Evolutionary conservation across 2,797 vertebrate genomes (phyloP).

Genomic region (Myotis findleyi): DNA sequence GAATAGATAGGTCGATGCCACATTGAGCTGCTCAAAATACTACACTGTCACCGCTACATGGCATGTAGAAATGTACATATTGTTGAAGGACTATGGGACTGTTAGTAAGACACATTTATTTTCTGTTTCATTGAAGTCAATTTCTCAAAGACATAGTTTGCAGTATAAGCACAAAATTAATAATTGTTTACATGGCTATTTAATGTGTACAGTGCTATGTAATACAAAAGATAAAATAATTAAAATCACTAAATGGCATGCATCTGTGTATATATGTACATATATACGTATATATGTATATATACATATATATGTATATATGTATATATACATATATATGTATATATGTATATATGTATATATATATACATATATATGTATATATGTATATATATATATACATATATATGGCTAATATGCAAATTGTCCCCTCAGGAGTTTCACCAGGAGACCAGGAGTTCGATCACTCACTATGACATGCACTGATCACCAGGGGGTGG

Average conservation of each 20-base stretch:
- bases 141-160: background rate
- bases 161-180: background rate
- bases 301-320: too few species aligned
- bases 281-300: too few species aligned
- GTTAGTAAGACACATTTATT: background rate
- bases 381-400: background rate
- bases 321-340: background rate
- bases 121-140: background rate
- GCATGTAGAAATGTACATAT: background rate
- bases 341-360: too few species aligned
- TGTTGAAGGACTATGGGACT: background rate
- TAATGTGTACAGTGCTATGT: background rate
- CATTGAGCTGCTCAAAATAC: background rate
- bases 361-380: too few species aligned
- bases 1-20: background rate
- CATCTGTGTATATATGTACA: background rate
- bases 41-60: background rate
- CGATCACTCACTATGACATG: too few species aligned
- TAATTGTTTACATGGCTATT: background rate
- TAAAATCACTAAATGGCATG: background rate
- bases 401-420: too few species aligned
- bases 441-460: too few species aligned
- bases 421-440: too few species aligned
- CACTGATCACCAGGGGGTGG: too few species aligned
- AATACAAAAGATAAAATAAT: background rate